phyloP scores from a whole-genome alignment of 2,888 invertebrate species.

The Hybos culiciformis region DNA sequence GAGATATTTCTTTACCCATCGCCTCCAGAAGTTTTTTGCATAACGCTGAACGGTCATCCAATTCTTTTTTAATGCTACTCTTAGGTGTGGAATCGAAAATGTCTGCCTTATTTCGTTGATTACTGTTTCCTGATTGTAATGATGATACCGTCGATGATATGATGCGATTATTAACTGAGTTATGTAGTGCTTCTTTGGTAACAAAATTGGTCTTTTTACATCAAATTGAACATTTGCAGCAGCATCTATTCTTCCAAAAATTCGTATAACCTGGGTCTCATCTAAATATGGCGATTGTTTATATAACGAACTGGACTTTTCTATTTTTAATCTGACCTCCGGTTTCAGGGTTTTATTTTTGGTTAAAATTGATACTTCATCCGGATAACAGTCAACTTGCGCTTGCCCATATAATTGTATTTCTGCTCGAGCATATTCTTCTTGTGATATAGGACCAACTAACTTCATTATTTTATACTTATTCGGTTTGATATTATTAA shows the following conservation, averaged over 20 bases:
- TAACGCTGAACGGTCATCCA: conserved; percentile 6
- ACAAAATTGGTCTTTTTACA: conserved; percentile 4
- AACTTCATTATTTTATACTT: not conserved
- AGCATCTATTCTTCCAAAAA: conserved; percentile 6
- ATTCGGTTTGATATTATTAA: not conserved
- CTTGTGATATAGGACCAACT: not conserved
- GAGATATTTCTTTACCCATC: conserved; percentile 16
- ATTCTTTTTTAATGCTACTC: conserved; percentile 8
- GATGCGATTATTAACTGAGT: conserved; percentile 4
- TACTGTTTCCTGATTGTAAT: conserved; percentile 5
- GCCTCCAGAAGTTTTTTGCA: conserved; percentile 12
- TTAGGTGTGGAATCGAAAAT: conserved; percentile 1
- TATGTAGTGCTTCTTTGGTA: conserved; percentile 3
- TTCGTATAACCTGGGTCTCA: conserved; percentile 3
- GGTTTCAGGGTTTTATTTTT: not conserved
- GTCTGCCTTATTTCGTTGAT: conserved; percentile 11
- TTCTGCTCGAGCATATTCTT: not conserved
- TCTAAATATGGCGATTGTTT: conserved; percentile 9
- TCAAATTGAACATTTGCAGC: conserved; percentile 4
- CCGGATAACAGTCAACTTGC: not conserved
- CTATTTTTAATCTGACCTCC: no score
- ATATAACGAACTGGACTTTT: no score
- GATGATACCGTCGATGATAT: conserved; percentile 6
- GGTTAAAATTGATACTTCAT: no score
- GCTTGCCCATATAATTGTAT: not conserved